Base-by-base conservation (phyloP, 2,113 vertebrate genomes). In the Cyprinodon tularosa region DNA sequence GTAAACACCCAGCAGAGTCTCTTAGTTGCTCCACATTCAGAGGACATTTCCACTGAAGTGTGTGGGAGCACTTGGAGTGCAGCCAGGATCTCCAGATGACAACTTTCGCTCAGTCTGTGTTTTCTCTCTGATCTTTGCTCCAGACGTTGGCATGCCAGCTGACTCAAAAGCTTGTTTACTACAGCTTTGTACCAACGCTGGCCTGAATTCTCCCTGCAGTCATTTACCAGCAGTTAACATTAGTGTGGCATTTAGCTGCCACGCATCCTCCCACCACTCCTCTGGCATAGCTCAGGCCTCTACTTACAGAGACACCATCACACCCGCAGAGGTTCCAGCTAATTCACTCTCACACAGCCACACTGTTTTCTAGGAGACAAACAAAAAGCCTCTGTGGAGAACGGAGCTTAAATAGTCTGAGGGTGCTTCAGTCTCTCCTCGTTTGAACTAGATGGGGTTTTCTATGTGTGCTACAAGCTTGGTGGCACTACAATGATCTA, bases 191-290 rank as follows among this genome's bases (percentile, higher is more conserved):
- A 62, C 68, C 68, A 47, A 63, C 20, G 1, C 53, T 60, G 63
- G 20, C 66, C 71, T 66, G 2, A 50, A 71, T 74, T 73, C 67
- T 47, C 36, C 40, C 66, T 62, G 60, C 70, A 78, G 62, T 78
- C 66, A 38, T 73, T 74, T 62, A 59, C 80, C 80, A 74, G 82
- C 75, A 63, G 0, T 45, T 64, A 86, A 72, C 81, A 71, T 79
- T 85, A 62, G 50, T 81, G 70, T 81, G 76, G 78, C 74, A 64
- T 83, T 86, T 62, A 77, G 71, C 82, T 10, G 67, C 13, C 64
- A 40, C 9, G 36, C 13, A 6, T 0, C 85, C 81, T 68, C 78
- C 84, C 73, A 3, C 78, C 9, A 64, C 50, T 63, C 38, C 2
- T 0, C 81, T 69, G 81, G 65, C 79, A 37, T 45, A 1, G 8